Base-by-base conservation (phyloP, 2,888 invertebrate genomes). In the Drosophila percnosoma region DNA sequence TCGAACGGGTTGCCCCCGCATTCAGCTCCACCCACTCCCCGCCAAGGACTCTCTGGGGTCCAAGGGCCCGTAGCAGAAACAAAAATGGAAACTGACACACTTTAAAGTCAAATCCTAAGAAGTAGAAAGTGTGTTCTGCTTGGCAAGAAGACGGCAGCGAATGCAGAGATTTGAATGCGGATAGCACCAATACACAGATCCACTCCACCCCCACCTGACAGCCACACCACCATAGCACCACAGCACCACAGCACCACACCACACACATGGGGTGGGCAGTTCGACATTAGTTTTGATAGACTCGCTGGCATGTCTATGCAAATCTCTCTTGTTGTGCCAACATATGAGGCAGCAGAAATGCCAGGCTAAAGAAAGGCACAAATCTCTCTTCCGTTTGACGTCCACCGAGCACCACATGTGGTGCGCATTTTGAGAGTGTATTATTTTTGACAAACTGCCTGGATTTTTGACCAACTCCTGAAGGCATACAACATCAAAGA, bases 281-380 rank as follows among this genome's bases (percentile, higher is more conserved):
- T 72, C 58, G 60, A 76, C 85, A 76, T 82, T 87, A 81, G 86
- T 84, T 87, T 79, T 86, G 88, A 86, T 86, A 83, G 88, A 85
- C 85, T 84, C 66, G 68, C 82, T 82, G 78, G 74, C 82, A 84
- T 80, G 84, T 49, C 75, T 54, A 51, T 57, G 33, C 51, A 60
- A 78, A 68, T 78, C 66, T 78, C 78, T 79, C 45, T 72, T 76
- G 68, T 73, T 76, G 73, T 75, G 78, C 73, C 60, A 78, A 73
- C 82, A 86, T 87, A 86, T 86, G 88, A 78, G 76, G 74, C 80
- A 54, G 34, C 40, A 52, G 57, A 24, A 29, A n/a, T 29, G 34
- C 45, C 33, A 59, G 4, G 65, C 21, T 4, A 45, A 45, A 7
- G 42, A 51, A 51, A 62, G 61, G 69, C 75, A 73, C 83, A 79